A percentile compares a stretch with the other conserved stretches of the same genome.
These are phyloP conservation scores for Otocyon megalotis DNA, from an alignment of 2,113 vertebrate genomes.

Conservation along the genomic window DNA sequence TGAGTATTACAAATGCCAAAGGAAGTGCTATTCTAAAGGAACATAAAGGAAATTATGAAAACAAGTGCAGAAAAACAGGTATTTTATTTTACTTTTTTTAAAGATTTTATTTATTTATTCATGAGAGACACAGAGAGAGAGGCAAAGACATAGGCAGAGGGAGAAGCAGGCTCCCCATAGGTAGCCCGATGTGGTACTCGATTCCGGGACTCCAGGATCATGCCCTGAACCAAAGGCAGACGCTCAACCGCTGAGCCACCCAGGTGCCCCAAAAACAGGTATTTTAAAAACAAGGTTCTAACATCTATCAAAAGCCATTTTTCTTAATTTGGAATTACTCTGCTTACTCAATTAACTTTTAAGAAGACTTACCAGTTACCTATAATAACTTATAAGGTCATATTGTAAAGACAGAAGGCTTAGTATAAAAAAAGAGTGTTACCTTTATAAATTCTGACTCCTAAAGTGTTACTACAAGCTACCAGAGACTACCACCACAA, in stretches of 20 bases:
- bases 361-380: neutral
- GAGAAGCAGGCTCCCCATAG: too few relatives aligned
- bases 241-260: too few relatives aligned
- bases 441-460: neutral
- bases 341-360: neutral
- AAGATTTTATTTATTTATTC: too few relatives aligned
- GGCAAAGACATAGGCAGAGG: too few relatives aligned
- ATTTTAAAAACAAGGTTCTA: conserved; percentile 32
- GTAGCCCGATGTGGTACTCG: too few relatives aligned
- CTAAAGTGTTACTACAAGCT: neutral
- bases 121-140: too few relatives aligned
- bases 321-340: conserved; percentile 53
- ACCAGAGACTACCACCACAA: neutral
- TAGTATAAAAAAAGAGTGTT: neutral
- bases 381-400: neutral
- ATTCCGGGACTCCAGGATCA: too few relatives aligned
- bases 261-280: neutral
- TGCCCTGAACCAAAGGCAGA: too few relatives aligned
- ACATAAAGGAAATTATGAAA: neutral
- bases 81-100: neutral
- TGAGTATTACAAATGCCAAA: neutral
- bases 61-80: neutral
- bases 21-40: neutral
- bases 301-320: neutral
- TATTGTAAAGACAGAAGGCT: neutral